Evolutionary conservation across 2,888 invertebrate genomes (phyloP).

Genomic region (Drosophila pegasa): DNA sequence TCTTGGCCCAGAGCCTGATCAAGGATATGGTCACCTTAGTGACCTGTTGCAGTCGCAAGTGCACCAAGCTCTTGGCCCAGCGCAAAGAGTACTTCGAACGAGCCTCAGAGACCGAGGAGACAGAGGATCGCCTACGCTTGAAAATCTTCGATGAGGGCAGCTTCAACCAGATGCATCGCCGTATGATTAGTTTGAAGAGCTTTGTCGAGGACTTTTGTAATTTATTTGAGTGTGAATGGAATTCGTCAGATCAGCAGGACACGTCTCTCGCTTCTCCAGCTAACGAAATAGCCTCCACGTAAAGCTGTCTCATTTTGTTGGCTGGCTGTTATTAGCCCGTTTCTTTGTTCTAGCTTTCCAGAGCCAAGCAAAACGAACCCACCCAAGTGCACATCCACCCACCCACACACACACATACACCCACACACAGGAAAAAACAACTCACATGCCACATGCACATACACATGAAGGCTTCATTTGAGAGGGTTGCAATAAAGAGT

Average conservation of each 20-base stretch:
- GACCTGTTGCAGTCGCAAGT: slow-evolving; percentile 7
- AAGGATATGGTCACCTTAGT: slow-evolving; percentile 37
- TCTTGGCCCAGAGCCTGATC: slow-evolving; percentile 27
- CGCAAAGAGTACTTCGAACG: slow-evolving; percentile 15
- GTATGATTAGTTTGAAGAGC: slow-evolving; percentile 24
- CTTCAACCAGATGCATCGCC: slow-evolving; percentile 37
- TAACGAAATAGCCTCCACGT: slow-evolving; percentile 6
- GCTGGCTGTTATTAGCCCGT: slow-evolving; percentile 18
- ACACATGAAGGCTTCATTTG: slow-evolving; percentile 34
- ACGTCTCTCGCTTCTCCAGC: not conserved
- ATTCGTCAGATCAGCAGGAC: not conserved
- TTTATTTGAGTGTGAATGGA: slow-evolving; percentile 27
- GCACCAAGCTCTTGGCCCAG: slow-evolving; percentile 14
- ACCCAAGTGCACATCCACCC: slow-evolving; percentile 14
- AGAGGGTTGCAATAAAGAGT: slow-evolving; percentile 63
- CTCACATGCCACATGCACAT: slow-evolving; percentile 13
- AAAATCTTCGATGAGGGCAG: slow-evolving; percentile 47
- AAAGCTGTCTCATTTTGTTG: slow-evolving; percentile 5
- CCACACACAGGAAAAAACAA: slow-evolving; percentile 8
- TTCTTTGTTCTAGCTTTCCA: slow-evolving; percentile 16
- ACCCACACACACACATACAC: slow-evolving; percentile 13
- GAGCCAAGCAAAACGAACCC: not conserved
- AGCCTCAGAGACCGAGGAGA: slow-evolving; percentile 10
- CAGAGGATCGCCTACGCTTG: slow-evolving; percentile 21
- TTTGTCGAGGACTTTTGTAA: slow-evolving; percentile 18